Base-by-base conservation (phyloP, 2,797 vertebrate species). In the Serranus cabrilla region DNA sequence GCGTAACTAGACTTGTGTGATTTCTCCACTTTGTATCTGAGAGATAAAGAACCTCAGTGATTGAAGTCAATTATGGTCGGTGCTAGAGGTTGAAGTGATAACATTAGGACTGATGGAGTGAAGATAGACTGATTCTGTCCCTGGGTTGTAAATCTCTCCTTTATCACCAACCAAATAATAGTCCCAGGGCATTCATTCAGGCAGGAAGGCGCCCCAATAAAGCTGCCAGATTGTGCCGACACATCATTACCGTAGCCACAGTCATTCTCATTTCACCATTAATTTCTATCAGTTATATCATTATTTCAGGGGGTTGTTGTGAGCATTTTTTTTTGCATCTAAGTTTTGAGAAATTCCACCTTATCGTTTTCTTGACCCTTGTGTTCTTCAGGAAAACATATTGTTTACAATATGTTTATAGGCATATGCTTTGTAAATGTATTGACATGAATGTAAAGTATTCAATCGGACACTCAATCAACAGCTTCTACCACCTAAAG, bases 81-180 rank as follows among this genome's bases (percentile, higher is more conserved):
- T 58, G 82, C 80, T 49, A 0, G 13, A 57, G 84, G 61, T 65
- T 65, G 59, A 64, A 68, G 74, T 76, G 74, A 81, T 79, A 74
- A 70, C 72, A 72, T 78, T 60, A 74, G 74, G 70, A 80, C 37
- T 81, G 82, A 88, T 78, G 56, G 80, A 81, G 71, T 81, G 74
- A 47, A 80, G 85, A 87, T 63, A 81, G 82, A 88, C 74, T 65
- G 68, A 69, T 55, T 82, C 63, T 75, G 23, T 86, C 55, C 34
- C 42, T n/a, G n/a, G 42, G 78, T 72, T 75, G 71, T 92, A 92
- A 94, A 92, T 91, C 84, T 91, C 31, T 52, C 72, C 63, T 90
- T 91, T 87, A 91, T 91, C 87, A 84, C 79, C 80, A 40, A 50
- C 71, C 58, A 69, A 86, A 84, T 82, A 76, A 71, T 49, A 72